Evolutionary conservation across 1,140 invertebrate genomes (phyloP), one percentile per base, ranked within the genome.

Genomic region (Eulimnadia texana): DNA sequence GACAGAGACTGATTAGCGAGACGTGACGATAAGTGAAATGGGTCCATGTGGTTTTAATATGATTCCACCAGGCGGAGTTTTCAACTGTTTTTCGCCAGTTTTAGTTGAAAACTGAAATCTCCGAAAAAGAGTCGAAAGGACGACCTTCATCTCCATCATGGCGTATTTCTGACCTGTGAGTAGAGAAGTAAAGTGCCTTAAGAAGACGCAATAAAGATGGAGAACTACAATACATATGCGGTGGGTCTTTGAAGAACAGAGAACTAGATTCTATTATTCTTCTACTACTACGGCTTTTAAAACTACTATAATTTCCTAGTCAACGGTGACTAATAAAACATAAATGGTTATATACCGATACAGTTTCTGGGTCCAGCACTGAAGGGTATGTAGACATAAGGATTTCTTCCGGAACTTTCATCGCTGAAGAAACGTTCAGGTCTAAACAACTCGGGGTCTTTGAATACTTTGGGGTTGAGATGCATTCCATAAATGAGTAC

Each of bases 361-460:
- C 88, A 92, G 65, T 86, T 89, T 64, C 88, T 79, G 0, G 85
- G 84, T 49, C 88, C 88, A 58, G 88, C 88, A 2, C 85, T 88
- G 76, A 93, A 93, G 1, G 90, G 90, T 24, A 92, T 81, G 69
- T 82, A 92, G 0, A 79, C 71, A 66, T 76, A 84, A 3, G 74
- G 76, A 70, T 78, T 79, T 51, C 79, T 72, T 19, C 66, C 65
- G n/a, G 64, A 51, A 1, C 67, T 55, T 47, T 79, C 78, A 53
- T 81, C 78, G 0, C 78, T 76, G 9, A 80, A 69, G 72, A 90
- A 91, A 66, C 87, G 74, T 24, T 90, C 86, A 0, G 90, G 89
- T 67, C 82, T 74, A 67, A 88, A 92, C 3, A 71, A 74, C 16
- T 84, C 72, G 0, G 89, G 88, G 67, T 91, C 79, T 25, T 85